Conservation (phyloP, 2,797 vertebrate genomes). For the Hemitrygon akajei region DNA sequence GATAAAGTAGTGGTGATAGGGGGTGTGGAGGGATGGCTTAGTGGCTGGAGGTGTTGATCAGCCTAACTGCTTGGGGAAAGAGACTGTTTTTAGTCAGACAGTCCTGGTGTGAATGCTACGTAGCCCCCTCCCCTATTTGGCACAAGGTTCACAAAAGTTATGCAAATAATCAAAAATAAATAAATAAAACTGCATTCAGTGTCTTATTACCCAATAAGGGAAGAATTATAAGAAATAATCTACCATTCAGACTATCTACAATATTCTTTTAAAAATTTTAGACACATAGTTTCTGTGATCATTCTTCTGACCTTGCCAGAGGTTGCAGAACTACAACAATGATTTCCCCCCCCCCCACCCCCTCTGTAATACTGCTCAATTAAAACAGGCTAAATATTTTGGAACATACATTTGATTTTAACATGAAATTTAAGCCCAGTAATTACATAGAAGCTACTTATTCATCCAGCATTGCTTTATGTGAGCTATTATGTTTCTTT, state of each 20-base stretch:
- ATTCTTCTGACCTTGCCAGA: neutral
- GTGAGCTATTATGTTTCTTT: neutral
- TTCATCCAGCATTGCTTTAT: conserved; percentile 1
- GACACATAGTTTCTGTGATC: neutral
- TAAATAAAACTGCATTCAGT: neutral
- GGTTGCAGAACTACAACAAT: neutral
- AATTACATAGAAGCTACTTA: neutral
- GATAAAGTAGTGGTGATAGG: no score
- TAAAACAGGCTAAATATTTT: neutral
- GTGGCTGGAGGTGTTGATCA: no score
- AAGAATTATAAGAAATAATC: conserved; percentile 1
- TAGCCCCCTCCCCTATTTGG: no score
- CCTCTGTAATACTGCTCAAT: neutral
- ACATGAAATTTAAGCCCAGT: neutral
- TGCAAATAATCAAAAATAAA: neutral
- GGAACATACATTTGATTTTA: conserved; percentile 26
- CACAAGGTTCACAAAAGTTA: neutral
- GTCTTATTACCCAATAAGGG: neutral
- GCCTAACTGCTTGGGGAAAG: no score
- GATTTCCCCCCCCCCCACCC: neutral
- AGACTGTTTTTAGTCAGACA: no score
- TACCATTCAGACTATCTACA: neutral
- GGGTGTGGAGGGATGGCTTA: no score
- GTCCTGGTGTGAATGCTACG: no score
- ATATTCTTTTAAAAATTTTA: neutral